Base-by-base conservation (phyloP, 2,888 invertebrate species). In the Ligdia adustata region DNA sequence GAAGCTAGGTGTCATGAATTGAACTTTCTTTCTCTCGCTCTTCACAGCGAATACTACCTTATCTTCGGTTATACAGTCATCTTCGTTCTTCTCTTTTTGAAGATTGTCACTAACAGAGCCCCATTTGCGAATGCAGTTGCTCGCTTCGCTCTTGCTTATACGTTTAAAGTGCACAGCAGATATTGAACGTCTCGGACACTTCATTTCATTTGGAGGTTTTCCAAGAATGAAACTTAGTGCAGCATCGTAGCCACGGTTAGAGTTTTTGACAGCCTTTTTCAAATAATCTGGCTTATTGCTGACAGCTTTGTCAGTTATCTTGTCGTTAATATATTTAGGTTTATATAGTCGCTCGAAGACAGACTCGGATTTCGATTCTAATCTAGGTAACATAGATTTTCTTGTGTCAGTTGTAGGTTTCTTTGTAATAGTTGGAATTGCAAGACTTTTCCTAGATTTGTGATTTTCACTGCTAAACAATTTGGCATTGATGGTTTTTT, bases 151-250 rank as follows among this genome's bases (percentile, higher is more conserved):
- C 41, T 81, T 81, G 11, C 68, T 74, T 1, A 89, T 72, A 2
- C 78, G 63, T 49, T 87, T 90, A 2, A 90, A 85, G 56, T 91
- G 91, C 0, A 91, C 82, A 0, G 91, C 90, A 0, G 91, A 90
- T 40, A 91, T 83, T 0, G 91, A 91, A 22, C 90, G 64, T 9
- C 91, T 69, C 0, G 43, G 39, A 11, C n/a, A n/a, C n/a, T n/a
- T n/a, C n/a, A n/a, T n/a, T n/a, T n/a, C n/a, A n/a, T n/a, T n/a
- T n/a, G n/a, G n/a, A n/a, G n/a, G n/a, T n/a, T n/a, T n/a, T n/a
- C n/a, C n/a, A n/a, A n/a, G n/a, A n/a, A n/a, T n/a, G n/a, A n/a
- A n/a, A n/a, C n/a, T n/a, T n/a, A n/a, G n/a, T n/a, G n/a, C n/a
- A n/a, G n/a, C n/a, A n/a, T n/a, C n/a, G n/a, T n/a, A n/a, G n/a